Conservation (phyloP, 2,888 invertebrate species). For the Acheta domesticus region DNA sequence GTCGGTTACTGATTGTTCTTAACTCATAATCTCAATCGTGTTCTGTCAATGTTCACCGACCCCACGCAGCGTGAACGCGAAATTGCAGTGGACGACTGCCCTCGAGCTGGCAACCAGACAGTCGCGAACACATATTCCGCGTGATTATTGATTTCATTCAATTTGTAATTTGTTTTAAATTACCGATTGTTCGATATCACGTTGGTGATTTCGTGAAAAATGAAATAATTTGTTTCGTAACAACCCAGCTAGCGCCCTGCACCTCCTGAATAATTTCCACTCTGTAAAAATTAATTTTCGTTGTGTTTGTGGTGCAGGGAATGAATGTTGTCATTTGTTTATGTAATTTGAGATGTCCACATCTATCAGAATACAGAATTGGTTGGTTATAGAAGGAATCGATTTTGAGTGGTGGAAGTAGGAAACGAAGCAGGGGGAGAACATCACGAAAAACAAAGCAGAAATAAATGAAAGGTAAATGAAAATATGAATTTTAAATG, state of each 20-base stretch:
- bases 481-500: too few relatives aligned
- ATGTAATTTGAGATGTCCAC: slow-evolving; percentile 18
- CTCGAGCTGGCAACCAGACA: too few relatives aligned
- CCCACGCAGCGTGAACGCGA: too few relatives aligned
- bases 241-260: neutral
- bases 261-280: slow-evolving; percentile 18
- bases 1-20: too few relatives aligned
- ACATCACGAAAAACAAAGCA: too few relatives aligned
- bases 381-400: slow-evolving; percentile 6
- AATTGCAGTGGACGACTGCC: neutral
- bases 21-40: too few relatives aligned
- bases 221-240: slow-evolving; percentile 18
- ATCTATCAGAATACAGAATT: slow-evolving; percentile 6
- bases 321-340: slow-evolving; percentile 18
- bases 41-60: too few relatives aligned
- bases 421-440: too few relatives aligned
- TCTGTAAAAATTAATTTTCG: slow-evolving; percentile 18
- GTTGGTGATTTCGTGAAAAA: slow-evolving; percentile 18
- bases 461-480: too few relatives aligned
- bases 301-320: neutral
- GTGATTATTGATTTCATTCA: slow-evolving; percentile 18
- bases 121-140: neutral
- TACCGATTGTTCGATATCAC: slow-evolving; percentile 18
- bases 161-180: slow-evolving; percentile 9
- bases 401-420: neutral